These are phyloP conservation scores for Dendrolimus punctatus DNA, from an alignment of 1,140 invertebrate genomes.

Conservation along the genomic window DNA sequence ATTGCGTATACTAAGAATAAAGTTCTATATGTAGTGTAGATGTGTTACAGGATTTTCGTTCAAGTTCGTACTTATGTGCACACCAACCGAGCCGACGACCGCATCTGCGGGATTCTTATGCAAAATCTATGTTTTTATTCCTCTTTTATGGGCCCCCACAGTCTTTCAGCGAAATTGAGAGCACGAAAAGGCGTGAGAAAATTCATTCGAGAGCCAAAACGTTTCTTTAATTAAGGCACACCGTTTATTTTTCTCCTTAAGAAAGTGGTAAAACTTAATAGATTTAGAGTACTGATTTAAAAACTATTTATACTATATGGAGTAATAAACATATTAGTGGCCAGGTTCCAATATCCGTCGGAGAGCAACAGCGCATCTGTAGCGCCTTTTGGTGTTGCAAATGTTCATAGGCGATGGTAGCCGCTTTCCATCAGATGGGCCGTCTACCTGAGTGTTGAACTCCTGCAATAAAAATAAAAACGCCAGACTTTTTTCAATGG, in stretches of 20 bases:
- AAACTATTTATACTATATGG: no score
- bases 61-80: background rate
- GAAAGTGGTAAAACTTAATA: background rate
- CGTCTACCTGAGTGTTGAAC: no score
- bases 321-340: no score
- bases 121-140: constrained; percentile 43
- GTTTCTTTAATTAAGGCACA: constrained; percentile 46
- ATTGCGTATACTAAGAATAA: no score
- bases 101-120: constrained; percentile 32
- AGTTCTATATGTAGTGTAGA: background rate
- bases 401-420: no score
- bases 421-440: no score
- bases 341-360: no score
- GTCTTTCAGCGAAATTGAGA: constrained; percentile 41
- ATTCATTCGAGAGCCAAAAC: constrained; percentile 39
- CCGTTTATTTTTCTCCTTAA: constrained; percentile 36
- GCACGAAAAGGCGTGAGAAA: constrained; percentile 36
- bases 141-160: constrained; percentile 34
- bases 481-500: no score
- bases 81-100: constrained; percentile 9
- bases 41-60: background rate
- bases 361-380: no score
- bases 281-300: no score
- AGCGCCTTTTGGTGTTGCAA: no score
- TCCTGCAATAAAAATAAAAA: no score